A percentile compares a stretch with the other conserved stretches of the same genome.
Conservation (phyloP, 92 coral and sea anemone genomes). For the Galaxea fascicularis region DNA sequence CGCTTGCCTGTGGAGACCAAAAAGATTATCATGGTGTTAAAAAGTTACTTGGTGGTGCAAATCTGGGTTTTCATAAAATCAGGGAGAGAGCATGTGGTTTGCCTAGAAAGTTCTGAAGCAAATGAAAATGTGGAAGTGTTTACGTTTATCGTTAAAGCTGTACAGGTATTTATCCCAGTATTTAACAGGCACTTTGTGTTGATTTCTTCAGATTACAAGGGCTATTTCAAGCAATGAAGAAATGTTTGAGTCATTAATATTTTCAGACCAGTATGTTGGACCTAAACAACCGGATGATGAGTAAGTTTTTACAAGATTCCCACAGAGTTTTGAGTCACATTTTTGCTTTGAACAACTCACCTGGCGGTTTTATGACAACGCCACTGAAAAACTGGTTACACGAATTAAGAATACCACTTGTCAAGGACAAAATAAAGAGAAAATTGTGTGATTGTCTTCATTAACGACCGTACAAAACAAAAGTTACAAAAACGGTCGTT, state of each 20-base stretch:
- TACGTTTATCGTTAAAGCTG: neutral
- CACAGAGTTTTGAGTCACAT: too few relatives aligned
- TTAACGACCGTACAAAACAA: too few relatives aligned
- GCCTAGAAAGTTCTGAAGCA: neutral
- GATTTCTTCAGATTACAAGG: slow-evolving; percentile 70
- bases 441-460: too few relatives aligned
- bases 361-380: too few relatives aligned
- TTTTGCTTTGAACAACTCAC: too few relatives aligned
- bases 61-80: neutral
- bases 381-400: too few relatives aligned
- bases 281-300: slow-evolving; percentile 92
- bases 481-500: too few relatives aligned
- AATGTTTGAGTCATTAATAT: slow-evolving; percentile 91
- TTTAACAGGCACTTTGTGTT: neutral
- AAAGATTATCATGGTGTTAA: too few relatives aligned
- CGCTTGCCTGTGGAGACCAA: too few relatives aligned
- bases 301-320: slow-evolving; percentile 60
- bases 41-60: too few relatives aligned
- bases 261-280: slow-evolving; percentile 99
- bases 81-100: neutral
- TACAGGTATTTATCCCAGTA: neutral
- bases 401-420: too few relatives aligned
- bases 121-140: neutral
- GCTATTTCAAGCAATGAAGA: slow-evolving; percentile 83
- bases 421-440: too few relatives aligned